Base-by-base conservation (phyloP, 2,113 vertebrate species). In the Ptyas mucosa region DNA sequence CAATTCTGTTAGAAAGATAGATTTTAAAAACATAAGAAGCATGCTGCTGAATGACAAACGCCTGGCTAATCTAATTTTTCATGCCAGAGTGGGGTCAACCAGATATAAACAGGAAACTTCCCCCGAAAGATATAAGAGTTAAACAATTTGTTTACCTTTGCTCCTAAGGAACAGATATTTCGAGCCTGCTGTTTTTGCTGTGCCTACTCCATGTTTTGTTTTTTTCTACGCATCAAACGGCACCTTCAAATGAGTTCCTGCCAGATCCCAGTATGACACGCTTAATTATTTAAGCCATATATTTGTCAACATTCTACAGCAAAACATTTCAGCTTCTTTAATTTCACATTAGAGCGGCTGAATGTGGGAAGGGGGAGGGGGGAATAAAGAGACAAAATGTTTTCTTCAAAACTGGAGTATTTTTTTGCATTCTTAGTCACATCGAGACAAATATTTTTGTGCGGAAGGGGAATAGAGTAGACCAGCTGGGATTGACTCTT, bases 21-120 rank as follows among this genome's bases (percentile, higher is more conserved):
- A 91, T 95, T 95, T 95, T 87, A 89, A 85, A 52, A 94, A 91
- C 58, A 52, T 7, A 64, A 92, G n/a, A 7, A 34, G 15, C n/a
- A 39, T 1, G 5, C 15, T 75, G n/a, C 69, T 46, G 43, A 46
- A 75, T 39, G n/a, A 34, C n/a, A 20, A 75, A 34, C 0, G 15
- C 69, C 6, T 81, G 69, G 14, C n/a, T 75, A 34, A 75, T 75
- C 29, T 34, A 75, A 75, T 39, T 75, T 75, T 75, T 75, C 21
- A 34, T 9, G 75, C 18, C 34, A 9, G 3, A 21, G 34, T 43
- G 2, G 8, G 8, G 75, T 43, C 69, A 81, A 39, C 69, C 15
- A 81, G 69, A 39, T 81, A 21, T 81, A 23, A 81, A 3, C 8
- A 21, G 34, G 15, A 81, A 81, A 81, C 15, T 18, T 39, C 7